Conservation (phyloP, 2,888 invertebrate genomes). For the Lycocerus yunnanus region DNA sequence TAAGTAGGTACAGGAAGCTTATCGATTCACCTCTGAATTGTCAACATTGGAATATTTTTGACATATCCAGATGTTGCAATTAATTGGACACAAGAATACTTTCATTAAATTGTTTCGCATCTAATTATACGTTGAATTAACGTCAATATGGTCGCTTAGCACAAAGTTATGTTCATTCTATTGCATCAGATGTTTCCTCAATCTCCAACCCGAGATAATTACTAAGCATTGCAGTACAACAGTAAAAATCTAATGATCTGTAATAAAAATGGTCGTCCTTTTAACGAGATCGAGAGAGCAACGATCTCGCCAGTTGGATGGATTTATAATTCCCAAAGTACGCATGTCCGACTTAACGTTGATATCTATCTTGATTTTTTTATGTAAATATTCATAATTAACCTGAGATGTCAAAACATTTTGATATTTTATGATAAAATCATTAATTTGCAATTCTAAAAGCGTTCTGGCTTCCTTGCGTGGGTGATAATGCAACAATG, state of each 20-base stretch:
- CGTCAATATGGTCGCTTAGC: conserved; percentile 12
- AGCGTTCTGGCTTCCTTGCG: neutral
- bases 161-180: conserved; percentile 11
- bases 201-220: conserved; percentile 11
- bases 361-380: neutral
- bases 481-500: neutral
- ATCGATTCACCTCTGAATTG: neutral
- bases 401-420: neutral
- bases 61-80: neutral
- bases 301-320: neutral
- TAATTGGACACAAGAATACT: neutral
- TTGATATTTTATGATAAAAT: neutral
- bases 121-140: conserved; percentile 5
- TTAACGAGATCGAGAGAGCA: conserved; percentile 6
- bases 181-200: conserved; percentile 14
- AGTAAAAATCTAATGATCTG: conserved; percentile 23
- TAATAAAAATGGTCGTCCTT: conserved; percentile 3
- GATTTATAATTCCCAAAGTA: neutral
- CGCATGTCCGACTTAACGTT: neutral
- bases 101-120: neutral
- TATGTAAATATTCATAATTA: neutral
- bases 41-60: neutral
- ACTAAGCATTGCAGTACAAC: conserved; percentile 16
- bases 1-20: conserved; percentile 24
- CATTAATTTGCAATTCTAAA: neutral